Conservation (phyloP, 2,888 invertebrate species). For the Plagiodera versicolora region DNA sequence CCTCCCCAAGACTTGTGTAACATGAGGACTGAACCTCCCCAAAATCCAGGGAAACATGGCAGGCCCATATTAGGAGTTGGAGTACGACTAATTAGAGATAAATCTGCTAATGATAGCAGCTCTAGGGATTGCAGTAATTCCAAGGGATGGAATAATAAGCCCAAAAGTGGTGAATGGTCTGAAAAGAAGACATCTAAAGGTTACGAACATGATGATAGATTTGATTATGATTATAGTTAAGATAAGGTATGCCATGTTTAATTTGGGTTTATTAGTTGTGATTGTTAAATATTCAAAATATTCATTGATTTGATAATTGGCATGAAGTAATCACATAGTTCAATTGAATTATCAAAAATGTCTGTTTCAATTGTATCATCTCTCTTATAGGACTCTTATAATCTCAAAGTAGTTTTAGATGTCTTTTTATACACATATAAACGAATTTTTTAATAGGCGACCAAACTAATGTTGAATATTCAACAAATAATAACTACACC, state of each 20-base stretch:
- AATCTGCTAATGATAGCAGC: conserved; percentile 31
- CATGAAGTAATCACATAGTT: too few species aligned
- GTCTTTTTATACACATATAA: too few species aligned
- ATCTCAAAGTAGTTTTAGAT: too few species aligned
- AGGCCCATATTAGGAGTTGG: conserved; percentile 51
- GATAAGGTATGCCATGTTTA: background rate
- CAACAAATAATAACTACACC: too few species aligned
- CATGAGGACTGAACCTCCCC: conserved; percentile 8
- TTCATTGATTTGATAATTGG: too few species aligned
- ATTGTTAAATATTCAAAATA: too few species aligned
- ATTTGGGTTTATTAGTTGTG: background rate
- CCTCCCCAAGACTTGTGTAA: conserved; percentile 19
- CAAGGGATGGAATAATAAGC: conserved; percentile 26
- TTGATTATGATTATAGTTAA: conserved; percentile 51
- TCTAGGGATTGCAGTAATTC: conserved; percentile 33
- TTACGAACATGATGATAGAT: conserved; percentile 53
- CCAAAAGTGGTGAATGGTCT: conserved; percentile 32
- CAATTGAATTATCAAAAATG: too few species aligned
- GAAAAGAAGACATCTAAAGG: conserved; percentile 40
- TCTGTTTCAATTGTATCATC: too few species aligned
- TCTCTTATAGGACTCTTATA: too few species aligned
- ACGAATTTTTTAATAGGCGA: too few species aligned
- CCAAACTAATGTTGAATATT: too few species aligned
- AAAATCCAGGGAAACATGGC: conserved; percentile 33
- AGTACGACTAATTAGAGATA: conserved; percentile 43